phyloP scores from a whole-genome alignment of 2,888 invertebrate species.

The Megamerina dolium region DNA sequence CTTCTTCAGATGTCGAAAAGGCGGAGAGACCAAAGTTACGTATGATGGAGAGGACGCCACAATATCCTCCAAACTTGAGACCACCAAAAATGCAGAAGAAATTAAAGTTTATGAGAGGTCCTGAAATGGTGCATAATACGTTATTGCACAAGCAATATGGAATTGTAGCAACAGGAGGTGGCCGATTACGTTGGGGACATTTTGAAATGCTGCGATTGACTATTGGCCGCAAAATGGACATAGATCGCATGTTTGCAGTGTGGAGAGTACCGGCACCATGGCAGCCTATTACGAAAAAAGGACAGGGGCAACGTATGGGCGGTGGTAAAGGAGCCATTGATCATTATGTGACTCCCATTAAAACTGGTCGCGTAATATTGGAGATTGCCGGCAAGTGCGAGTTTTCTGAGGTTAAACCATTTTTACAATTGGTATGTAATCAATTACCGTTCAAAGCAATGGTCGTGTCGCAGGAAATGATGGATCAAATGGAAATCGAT shows the following conservation, averaged over 20 bases:
- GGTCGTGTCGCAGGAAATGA: constrained; percentile 70
- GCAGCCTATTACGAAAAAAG: constrained; percentile 89
- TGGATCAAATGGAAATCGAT: constrained; percentile 58
- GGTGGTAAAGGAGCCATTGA: constrained; percentile 94
- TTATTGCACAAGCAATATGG: constrained; percentile 90
- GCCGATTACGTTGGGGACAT: constrained; percentile 72
- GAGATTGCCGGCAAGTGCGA: constrained; percentile 91
- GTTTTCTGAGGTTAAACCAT: constrained; percentile 67
- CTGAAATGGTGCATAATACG: constrained; percentile 77
- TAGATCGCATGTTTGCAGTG: constrained; percentile 80
- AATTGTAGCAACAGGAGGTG: constrained; percentile 79
- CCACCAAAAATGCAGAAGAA: constrained; percentile 82
- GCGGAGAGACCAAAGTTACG: constrained; percentile 67
- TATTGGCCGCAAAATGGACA: constrained; percentile 73
- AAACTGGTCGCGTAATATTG: constrained; percentile 81
- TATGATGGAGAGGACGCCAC: constrained; percentile 68
- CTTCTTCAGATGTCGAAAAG: constrained; percentile 59
- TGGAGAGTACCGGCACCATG: constrained; percentile 95
- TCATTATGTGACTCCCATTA: constrained; percentile 91
- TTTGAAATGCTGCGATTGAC: constrained; percentile 79
- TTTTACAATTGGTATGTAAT: constrained; percentile 64
- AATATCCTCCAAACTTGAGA: constrained; percentile 58
- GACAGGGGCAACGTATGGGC: constrained; percentile 88
- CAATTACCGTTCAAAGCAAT: constrained; percentile 85
- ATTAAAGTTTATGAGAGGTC: constrained; percentile 82